Evolutionary conservation across 37 sponge, comb jelly and placozoan species (phyloP), one percentile per base, ranked within the genome.

Genomic region (Petrosia ficiformis): DNA sequence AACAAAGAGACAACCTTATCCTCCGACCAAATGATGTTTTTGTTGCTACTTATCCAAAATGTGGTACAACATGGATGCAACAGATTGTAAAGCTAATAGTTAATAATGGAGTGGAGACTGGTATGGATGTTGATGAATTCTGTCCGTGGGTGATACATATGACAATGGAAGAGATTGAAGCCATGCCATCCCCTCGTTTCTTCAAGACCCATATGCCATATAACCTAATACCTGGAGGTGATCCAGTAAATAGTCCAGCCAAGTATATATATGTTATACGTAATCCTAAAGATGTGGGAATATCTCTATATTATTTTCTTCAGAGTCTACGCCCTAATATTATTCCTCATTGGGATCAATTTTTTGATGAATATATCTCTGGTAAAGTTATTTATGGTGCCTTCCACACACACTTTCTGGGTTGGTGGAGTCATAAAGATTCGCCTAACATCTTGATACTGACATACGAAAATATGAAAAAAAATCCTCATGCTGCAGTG

Each of bases 201-300:
- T n/a, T 67, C 29, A 77, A 77, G 56, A 77, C 68, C 31, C 78
- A 77, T 43, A 38, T 39, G 14, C 21, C 21, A 21, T 77, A 77
- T 67, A 39, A 38, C 25, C 26, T 77, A 66, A 67, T 67, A 37
- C 58, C 78, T 5, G n/a, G n/a, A n/a, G 69, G 69, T 26, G 35
- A 66, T 19, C 44, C 78, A 26, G 69, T 57, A 4, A 10, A 77
- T 10, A 58, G 64, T n/a, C 68, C 68, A 31, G 52, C 69, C 14
- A 77, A 77, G 68, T 77, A 77, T 66, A 68, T 77, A 56, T 44
- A 66, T 67, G 78, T 77, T 31, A 36, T 29, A n/a, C 61, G 78
- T 25, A 77, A 77, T 67, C 78, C 78, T 33, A 77, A 77, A 29
- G 78, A 77, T 33, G 44, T 58, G n/a, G 68, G 57, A 42, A 69